These are phyloP conservation scores for Apis dorsata DNA, from an alignment of 1,140 invertebrate species.

Conservation along the genomic window DNA sequence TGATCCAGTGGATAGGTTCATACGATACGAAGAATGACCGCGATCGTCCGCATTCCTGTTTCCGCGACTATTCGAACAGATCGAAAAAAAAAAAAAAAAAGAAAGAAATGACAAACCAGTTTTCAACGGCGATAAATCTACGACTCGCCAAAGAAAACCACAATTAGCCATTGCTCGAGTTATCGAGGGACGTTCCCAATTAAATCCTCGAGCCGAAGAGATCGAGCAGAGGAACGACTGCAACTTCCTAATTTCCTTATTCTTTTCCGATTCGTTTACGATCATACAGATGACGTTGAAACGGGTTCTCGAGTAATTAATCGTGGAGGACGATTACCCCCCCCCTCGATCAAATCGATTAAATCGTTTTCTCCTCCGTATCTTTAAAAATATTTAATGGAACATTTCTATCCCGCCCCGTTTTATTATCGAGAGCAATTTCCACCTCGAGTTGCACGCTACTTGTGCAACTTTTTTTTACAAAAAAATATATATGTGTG, in stretches of 20 bases:
- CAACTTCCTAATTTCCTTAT: slow-evolving; percentile 17
- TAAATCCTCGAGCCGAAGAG: background rate
- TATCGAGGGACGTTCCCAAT: background rate
- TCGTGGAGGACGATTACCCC: background rate
- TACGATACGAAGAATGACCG: background rate
- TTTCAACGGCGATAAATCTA: background rate
- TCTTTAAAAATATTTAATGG: too few species aligned
- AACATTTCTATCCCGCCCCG: too few species aligned
- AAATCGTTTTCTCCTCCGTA: background rate
- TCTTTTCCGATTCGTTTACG: background rate
- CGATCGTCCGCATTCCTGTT: slow-evolving; percentile 31
- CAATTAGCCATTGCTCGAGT: slow-evolving; percentile 19
- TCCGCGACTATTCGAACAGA: background rate
- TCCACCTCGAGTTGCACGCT: too few species aligned
- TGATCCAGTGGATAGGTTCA: background rate
- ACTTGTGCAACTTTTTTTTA: too few species aligned
- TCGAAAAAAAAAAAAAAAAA: background rate
- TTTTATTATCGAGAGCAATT: too few species aligned
- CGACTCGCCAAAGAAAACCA: background rate
- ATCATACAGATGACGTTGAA: background rate
- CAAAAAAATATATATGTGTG: too few species aligned
- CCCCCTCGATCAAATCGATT: background rate
- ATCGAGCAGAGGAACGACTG: background rate
- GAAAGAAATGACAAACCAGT: slow-evolving; percentile 22
- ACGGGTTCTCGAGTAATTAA: slow-evolving; percentile 2